Percentiles rank a stretch among this genome's conserved stretches.
These are phyloP conservation scores for Entosphenus tridentatus DNA, from an alignment of 2,113 vertebrate species.

Conservation along the genomic window DNA sequence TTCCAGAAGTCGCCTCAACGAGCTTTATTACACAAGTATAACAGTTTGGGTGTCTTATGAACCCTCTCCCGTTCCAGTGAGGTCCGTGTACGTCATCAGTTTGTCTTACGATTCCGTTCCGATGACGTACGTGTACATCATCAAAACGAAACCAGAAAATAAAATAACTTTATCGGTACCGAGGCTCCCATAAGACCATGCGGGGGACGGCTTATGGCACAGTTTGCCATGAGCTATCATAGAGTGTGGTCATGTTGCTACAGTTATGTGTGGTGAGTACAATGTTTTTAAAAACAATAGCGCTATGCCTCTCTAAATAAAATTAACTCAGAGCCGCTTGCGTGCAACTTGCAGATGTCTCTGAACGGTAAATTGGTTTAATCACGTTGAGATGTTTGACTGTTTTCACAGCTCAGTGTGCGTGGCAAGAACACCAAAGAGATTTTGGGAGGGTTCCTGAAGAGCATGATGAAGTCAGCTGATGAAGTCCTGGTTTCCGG, in stretches of 20 bases:
- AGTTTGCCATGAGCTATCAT: too few relatives aligned
- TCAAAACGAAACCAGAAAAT: background rate
- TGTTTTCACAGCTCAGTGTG: slow-evolving; percentile 54
- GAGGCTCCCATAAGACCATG: background rate
- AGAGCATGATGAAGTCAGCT: slow-evolving; percentile 92
- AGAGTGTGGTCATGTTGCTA: too few relatives aligned
- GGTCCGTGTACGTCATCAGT: background rate
- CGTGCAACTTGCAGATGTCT: too few relatives aligned
- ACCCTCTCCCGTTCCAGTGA: background rate
- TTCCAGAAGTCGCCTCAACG: too few relatives aligned
- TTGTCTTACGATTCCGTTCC: background rate
- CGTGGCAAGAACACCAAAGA: slow-evolving; percentile 98
- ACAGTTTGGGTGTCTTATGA: slow-evolving; percentile 23
- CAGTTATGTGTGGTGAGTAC: too few relatives aligned
- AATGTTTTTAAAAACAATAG: too few relatives aligned
- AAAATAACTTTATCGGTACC: background rate
- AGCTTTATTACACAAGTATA: too few relatives aligned
- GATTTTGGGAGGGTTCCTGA: slow-evolving; percentile 95
- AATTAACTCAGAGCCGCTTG: too few relatives aligned
- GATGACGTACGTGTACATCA: background rate
- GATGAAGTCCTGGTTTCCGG: slow-evolving; percentile 93
- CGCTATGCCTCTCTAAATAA: too few relatives aligned
- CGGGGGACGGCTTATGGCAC: too few relatives aligned
- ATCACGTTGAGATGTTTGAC: too few relatives aligned
- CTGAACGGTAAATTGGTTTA: too few relatives aligned